Base-by-base conservation (phyloP, 2,113 vertebrate genomes). In the Datnioides undecimradiatus region DNA sequence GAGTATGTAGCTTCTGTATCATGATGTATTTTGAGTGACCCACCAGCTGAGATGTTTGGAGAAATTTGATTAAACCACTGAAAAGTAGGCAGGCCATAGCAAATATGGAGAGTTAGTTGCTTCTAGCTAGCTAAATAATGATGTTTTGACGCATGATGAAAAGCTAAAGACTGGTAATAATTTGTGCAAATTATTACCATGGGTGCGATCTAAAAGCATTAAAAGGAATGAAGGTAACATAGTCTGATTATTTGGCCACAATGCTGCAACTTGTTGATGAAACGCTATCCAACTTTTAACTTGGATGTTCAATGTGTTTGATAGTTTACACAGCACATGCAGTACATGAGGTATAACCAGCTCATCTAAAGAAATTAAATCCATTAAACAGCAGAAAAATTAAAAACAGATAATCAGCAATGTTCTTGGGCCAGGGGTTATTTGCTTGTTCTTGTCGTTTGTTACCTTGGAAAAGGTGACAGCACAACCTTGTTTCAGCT, bases 391-490 rank as follows among this genome's bases (percentile, higher is more conserved):
- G 49, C 52, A 31, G 17, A 45, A 70, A 64, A 45, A 23, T 4
- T 14, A n/a, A 10, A 34, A 14, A 9, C 40, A 66, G 10, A 25
- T 38, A 31, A 60, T 57, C 27, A 69, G 57, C 29, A 70, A 59
- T 29, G 48, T 55, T 7, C n/a, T 48, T 33, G 4, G 9, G 7
- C 46, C 49, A 25, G 38, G 2, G 19, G 16, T 46, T 48, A 46
- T 58, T 46, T 54, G 23, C 25, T 23, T 25, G 27, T 40, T 46
- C 8, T 60, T 29, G 6, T 31, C 29, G 3, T 31, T 38, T 49
- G 43, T 43, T 57, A 33, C 21, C 33, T 55, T 65, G n/a, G 16
- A 65, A 48, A 65, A 66, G 51, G 29, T 48, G 31, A 40, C 40
- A 33, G 0, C 2, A 45, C 23, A 33, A 51, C 41, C 25, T 36